These are phyloP conservation scores for Drosophila lacertosa DNA, from an alignment of 1,140 invertebrate genomes.

Conservation along the genomic window DNA sequence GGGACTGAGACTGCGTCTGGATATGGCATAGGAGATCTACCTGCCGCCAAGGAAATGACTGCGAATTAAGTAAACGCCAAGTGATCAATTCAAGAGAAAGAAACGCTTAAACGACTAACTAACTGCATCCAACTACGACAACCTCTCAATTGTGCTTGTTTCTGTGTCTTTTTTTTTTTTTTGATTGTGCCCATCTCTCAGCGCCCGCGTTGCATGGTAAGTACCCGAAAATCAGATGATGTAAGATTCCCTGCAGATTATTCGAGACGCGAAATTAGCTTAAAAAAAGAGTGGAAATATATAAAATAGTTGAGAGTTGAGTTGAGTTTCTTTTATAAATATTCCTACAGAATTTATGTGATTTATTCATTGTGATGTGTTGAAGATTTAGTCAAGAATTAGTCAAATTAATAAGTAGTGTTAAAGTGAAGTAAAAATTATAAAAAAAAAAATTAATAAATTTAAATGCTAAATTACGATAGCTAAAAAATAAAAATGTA, in stretches of 20 bases:
- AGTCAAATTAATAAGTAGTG: too few relatives aligned
- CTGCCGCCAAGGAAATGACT: constrained; percentile 48
- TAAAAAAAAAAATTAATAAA: too few relatives aligned
- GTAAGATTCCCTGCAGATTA: constrained; percentile 6
- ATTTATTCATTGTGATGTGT: background rate
- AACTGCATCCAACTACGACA: background rate
- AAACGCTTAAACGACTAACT: constrained; percentile 16
- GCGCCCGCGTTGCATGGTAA: constrained; percentile 50
- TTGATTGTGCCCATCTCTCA: constrained; percentile 8
- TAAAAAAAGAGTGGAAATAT: too few relatives aligned
- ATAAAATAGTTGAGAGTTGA: too few relatives aligned
- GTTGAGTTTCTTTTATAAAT: too few relatives aligned
- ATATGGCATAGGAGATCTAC: too few relatives aligned
- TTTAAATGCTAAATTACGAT: too few relatives aligned
- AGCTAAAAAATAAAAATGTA: too few relatives aligned
- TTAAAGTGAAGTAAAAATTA: too few relatives aligned
- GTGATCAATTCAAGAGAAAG: constrained; percentile 36
- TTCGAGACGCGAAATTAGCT: background rate
- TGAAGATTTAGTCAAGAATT: background rate
- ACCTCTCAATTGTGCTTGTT: background rate
- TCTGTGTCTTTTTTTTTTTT: too few relatives aligned
- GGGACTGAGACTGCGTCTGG: constrained; percentile 1
- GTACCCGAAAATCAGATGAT: constrained; percentile 23
- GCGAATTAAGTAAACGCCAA: constrained; percentile 37
- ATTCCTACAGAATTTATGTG: too few relatives aligned